Percentiles rank a stretch among this genome's conserved stretches.
Conservation (phyloP, 2,888 invertebrate species). For the Acanthopleura granulata region DNA sequence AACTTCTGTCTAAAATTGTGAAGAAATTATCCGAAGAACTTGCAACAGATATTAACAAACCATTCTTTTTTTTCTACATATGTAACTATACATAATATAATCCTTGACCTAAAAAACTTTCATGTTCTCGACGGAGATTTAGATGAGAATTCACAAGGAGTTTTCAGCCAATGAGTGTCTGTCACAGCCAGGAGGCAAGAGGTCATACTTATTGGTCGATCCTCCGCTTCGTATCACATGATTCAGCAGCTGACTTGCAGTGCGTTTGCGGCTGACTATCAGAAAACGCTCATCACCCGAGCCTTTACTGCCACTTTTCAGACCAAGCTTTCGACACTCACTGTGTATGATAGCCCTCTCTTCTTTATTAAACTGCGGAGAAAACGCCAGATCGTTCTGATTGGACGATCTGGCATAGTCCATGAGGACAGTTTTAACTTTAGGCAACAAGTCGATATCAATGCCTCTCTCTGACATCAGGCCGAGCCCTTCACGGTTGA, state of each 20-base stretch:
- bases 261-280: constrained; percentile 72
- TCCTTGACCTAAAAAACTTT: too few relatives aligned
- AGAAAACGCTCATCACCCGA: constrained; percentile 71
- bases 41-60: too few relatives aligned
- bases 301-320: constrained; percentile 74
- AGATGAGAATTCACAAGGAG: too few relatives aligned
- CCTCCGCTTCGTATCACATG: constrained; percentile 72
- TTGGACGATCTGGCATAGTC: constrained; percentile 62
- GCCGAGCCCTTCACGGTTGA: constrained; percentile 65
- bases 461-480: constrained; percentile 46
- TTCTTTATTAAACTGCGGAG: constrained; percentile 69
- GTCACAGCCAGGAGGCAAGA: constrained; percentile 58
- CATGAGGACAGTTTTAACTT: constrained; percentile 56
- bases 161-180: not conserved
- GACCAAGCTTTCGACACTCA: constrained; percentile 66
- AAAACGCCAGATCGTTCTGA: constrained; percentile 69
- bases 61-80: too few relatives aligned
- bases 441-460: constrained; percentile 46
- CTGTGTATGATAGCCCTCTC: constrained; percentile 70
- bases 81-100: too few relatives aligned
- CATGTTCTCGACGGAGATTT: too few relatives aligned
- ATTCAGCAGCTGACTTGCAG: constrained; percentile 70
- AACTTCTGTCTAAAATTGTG: too few relatives aligned
- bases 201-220: constrained; percentile 72
- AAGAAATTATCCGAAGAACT: too few relatives aligned